Evolutionary conservation across 2,888 invertebrate species (phyloP).

Genomic region (Troilus luridus): DNA sequence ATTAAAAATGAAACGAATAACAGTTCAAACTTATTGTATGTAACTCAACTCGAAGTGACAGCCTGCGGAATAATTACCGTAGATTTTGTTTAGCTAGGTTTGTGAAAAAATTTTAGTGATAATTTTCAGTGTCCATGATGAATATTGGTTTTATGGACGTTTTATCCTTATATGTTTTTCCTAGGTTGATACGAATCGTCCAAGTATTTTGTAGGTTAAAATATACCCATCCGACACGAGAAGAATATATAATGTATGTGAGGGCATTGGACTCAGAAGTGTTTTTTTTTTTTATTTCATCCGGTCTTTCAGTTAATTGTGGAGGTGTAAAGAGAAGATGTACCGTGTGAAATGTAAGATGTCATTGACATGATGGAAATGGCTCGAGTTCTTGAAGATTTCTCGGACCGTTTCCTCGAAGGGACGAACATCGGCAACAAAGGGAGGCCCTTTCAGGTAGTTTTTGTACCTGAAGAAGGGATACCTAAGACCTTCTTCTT

Average conservation of each 20-base stretch:
- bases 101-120: too few relatives aligned
- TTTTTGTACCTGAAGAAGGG: neutral
- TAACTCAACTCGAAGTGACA: too few relatives aligned
- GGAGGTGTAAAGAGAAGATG: slow-evolving; percentile 40
- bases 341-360: slow-evolving; percentile 14
- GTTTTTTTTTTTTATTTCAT: neutral
- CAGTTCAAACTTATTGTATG: too few relatives aligned
- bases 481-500: slow-evolving; percentile 10
- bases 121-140: too few relatives aligned
- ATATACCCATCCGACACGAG: neutral
- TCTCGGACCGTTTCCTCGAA: neutral
- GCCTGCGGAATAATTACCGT: too few relatives aligned
- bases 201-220: neutral
- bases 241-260: neutral
- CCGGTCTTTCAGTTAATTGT: slow-evolving; percentile 30
- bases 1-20: too few relatives aligned
- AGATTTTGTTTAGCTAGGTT: too few relatives aligned
- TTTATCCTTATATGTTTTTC: neutral
- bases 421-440: neutral
- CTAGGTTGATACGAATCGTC: neutral
- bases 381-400: neutral
- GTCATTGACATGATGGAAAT: slow-evolving; percentile 9
- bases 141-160: neutral
- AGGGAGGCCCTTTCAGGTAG: slow-evolving; percentile 7
- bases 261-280: neutral